Conservation (phyloP, 2,797 vertebrate genomes). For the Pseudopleuronectes americanus region DNA sequence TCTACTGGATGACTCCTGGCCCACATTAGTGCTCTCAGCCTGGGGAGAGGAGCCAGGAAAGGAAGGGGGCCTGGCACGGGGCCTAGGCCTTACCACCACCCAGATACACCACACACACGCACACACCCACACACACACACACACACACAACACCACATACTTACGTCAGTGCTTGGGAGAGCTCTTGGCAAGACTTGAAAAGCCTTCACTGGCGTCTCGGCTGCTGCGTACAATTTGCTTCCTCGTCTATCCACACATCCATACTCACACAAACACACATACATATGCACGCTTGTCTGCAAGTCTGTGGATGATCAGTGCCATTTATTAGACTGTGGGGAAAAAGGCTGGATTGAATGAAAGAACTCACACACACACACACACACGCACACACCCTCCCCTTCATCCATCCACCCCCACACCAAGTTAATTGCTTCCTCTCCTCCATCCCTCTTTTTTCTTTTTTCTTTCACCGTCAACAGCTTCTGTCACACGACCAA, state of each 20-base stretch:
- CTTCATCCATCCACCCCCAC: slow-evolving; percentile 47
- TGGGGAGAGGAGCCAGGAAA: slow-evolving; percentile 66
- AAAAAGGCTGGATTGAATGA: slow-evolving; percentile 55
- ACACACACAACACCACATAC: slow-evolving; percentile 24
- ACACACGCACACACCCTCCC: slow-evolving; percentile 32
- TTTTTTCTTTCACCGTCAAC: slow-evolving; percentile 22
- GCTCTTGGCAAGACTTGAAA: slow-evolving; percentile 70
- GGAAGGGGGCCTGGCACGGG: slow-evolving; percentile 59
- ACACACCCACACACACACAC: slow-evolving; percentile 33
- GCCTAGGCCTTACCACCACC: slow-evolving; percentile 48
- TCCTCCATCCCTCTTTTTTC: slow-evolving; percentile 37
- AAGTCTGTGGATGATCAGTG: slow-evolving; percentile 72
- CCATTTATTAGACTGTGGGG: slow-evolving; percentile 73
- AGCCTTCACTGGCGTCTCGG: slow-evolving; percentile 68
- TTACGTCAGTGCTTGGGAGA: slow-evolving; percentile 35
- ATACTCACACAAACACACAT: slow-evolving; percentile 33
- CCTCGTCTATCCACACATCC: slow-evolving; percentile 61
- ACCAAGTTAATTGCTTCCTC: slow-evolving; percentile 67
- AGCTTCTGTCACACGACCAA: slow-evolving; percentile 16
- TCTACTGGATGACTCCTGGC: slow-evolving; percentile 62
- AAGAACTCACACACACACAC: slow-evolving; percentile 42
- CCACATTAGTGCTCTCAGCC: slow-evolving; percentile 64
- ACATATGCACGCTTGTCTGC: slow-evolving; percentile 61
- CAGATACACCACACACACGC: slow-evolving; percentile 29
- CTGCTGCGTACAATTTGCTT: slow-evolving; percentile 77